Conservation (phyloP, 92 coral and sea anemone species). For the Epizoanthus stellaris region DNA sequence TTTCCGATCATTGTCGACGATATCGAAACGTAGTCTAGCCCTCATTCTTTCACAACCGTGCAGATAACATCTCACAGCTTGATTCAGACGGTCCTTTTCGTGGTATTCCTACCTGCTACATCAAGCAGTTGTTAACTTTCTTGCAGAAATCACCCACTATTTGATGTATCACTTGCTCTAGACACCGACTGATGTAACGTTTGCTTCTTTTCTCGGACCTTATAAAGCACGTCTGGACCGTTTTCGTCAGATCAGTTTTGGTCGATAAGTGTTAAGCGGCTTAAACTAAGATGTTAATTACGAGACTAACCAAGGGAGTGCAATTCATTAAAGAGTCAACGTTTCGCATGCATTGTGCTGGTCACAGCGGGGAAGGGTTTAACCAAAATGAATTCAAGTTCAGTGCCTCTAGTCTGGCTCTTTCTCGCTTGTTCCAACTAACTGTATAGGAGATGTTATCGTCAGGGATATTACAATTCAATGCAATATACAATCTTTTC, state of each 20-base stretch:
- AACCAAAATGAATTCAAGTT: conserved; percentile 23
- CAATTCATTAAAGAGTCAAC: conserved; percentile 24
- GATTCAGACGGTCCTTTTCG: conserved; percentile 7
- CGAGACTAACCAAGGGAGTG: conserved; percentile 4
- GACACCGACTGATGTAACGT: not conserved
- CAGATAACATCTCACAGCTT: not conserved
- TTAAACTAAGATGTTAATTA: conserved; percentile 22
- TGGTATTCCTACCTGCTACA: conserved; percentile 5
- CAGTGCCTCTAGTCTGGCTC: not conserved
- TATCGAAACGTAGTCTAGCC: not conserved
- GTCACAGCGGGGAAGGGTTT: conserved; percentile 24
- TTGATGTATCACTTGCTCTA: not conserved
- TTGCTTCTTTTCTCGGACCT: not conserved
- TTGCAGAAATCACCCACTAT: not conserved
- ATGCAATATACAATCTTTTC: not conserved
- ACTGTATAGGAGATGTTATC: conserved; percentile 9
- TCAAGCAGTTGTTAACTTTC: not conserved
- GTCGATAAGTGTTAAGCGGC: not conserved
- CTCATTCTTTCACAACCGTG: not conserved
- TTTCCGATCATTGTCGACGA: not conserved
- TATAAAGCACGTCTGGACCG: not conserved
- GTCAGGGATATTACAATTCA: not conserved
- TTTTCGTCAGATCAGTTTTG: conserved; percentile 6
- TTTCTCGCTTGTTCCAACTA: not conserved
- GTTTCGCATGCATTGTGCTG: conserved; percentile 17